phyloP scores from a whole-genome alignment of 2,888 invertebrate species.

The Cephus pygmeus region DNA sequence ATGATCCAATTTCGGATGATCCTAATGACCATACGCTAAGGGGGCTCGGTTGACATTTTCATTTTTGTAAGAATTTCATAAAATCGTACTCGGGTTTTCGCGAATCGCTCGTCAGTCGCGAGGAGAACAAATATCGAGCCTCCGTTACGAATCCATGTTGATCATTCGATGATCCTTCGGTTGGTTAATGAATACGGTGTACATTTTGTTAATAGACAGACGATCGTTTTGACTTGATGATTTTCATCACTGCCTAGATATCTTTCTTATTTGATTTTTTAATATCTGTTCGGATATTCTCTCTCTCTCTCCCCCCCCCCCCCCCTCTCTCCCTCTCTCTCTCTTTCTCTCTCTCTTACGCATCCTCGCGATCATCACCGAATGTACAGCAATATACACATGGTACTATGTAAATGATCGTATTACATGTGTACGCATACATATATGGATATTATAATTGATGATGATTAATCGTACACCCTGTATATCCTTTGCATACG shows the following conservation, averaged over 20 bases:
- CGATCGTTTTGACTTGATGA: background rate
- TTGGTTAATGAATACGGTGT: background rate
- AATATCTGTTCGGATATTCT: background rate
- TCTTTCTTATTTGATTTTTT: background rate
- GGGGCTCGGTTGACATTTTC: background rate
- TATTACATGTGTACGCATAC: background rate
- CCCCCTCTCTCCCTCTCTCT: too few relatives aligned
- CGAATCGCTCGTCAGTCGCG: background rate
- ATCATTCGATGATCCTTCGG: background rate
- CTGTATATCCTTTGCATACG: background rate
- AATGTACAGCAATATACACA: background rate
- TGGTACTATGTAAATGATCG: background rate
- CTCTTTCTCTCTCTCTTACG: background rate
- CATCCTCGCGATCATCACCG: background rate
- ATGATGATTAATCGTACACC: background rate
- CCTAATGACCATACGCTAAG: background rate
- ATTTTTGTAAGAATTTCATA: background rate
- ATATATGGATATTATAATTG: slow-evolving; percentile 11
- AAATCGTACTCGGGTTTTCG: background rate
- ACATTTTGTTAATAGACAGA: background rate
- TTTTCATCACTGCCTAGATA: background rate
- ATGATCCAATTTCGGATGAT: background rate
- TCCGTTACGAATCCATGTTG: background rate
- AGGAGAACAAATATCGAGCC: background rate
- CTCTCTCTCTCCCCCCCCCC: background rate